These are phyloP conservation scores for Polymixis flavicincta DNA, from an alignment of 2,888 invertebrate genomes.

Conservation along the genomic window DNA sequence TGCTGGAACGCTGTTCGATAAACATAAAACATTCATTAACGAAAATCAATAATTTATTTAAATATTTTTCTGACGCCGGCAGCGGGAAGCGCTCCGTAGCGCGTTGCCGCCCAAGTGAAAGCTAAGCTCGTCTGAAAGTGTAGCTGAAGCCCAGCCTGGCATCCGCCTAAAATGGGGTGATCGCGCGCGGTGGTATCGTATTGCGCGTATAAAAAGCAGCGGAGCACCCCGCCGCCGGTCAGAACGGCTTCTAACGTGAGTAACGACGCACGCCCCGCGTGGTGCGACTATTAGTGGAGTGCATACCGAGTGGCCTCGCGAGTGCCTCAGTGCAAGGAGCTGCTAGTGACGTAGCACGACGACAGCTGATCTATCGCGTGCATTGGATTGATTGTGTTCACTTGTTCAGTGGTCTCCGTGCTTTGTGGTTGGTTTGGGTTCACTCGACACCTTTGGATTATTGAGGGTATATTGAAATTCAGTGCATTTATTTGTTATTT, in stretches of 20 bases:
- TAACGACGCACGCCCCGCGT: constrained; percentile 86
- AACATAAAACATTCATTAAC: constrained; percentile 58
- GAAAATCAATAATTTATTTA: constrained; percentile 41
- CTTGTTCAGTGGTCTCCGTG: constrained; percentile 81
- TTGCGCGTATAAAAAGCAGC: constrained; percentile 95
- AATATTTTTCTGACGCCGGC: constrained; percentile 36
- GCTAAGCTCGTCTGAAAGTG: constrained; percentile 89
- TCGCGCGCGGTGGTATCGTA: constrained; percentile 92
- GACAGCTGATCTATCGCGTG: constrained; percentile 81
- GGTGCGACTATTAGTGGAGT: constrained; percentile 79
- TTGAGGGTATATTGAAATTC: constrained; percentile 60
- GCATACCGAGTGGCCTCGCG: constrained; percentile 79
- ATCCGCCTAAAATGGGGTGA: constrained; percentile 91
- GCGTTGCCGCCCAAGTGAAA: constrained; percentile 86
- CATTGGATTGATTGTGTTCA: constrained; percentile 86
- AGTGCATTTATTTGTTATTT: constrained; percentile 56
- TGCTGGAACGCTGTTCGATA: constrained; percentile 49
- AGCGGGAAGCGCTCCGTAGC: constrained; percentile 59
- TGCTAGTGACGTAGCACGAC: constrained; percentile 78
- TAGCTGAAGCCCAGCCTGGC: constrained; percentile 82
- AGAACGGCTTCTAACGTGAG: constrained; percentile 99
- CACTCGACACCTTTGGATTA: constrained; percentile 66
- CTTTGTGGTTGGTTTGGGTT: constrained; percentile 77
- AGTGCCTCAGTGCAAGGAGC: constrained; percentile 68
- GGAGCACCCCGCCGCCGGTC: constrained; percentile 94